Evolutionary conservation across 2,113 vertebrate genomes (phyloP), one percentile per base, ranked within the genome.

Genomic region (Grammomys dolichurus): DNA sequence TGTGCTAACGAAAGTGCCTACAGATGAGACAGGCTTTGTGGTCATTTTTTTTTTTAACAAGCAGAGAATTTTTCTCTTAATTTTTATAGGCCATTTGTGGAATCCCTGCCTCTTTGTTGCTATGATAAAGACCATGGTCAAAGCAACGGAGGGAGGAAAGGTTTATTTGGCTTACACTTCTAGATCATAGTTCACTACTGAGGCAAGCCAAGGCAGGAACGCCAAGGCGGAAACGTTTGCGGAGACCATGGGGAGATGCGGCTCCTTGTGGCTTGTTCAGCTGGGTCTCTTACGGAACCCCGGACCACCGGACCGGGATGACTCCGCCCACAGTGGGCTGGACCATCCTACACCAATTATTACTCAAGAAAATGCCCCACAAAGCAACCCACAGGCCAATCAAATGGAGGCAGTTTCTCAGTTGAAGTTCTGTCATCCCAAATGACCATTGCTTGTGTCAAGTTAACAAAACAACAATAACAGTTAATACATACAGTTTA

Each of bases 1-100:
- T 97, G 96, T 97, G 95, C 82, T 76, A 40, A 69, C 84, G 77
- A 95, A 97, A 93, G 86, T 96, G 36, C 75, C 65, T 54, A 94
- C 77, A 93, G 51, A 67, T 43, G 90, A 95, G 93, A 96, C 75
- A 96, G 77, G 60, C 85, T 96, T 97, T 14, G 26, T 43, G 69
- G 85, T 67, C 67, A 63, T 81, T 20, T 8, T 95, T 94, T 95
- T 94, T 67, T 51, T 51, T 48, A 90, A 97, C 51, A 58, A 67
- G 24, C 24, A 77, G 94, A 63, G 93, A 63, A 96, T 88, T 93
- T 40, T 17, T 51, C 69, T 58, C 31, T 46, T 63, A 48, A 9
- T 92, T n/a, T 20, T 67, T 95, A 12, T 92, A 56, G 40, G 76
- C 86, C 33, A 31, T 90, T 93, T 96, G 48, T 93, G 90, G 51